Conservation (phyloP, 2,888 invertebrate genomes). For the Panopea generosa region DNA sequence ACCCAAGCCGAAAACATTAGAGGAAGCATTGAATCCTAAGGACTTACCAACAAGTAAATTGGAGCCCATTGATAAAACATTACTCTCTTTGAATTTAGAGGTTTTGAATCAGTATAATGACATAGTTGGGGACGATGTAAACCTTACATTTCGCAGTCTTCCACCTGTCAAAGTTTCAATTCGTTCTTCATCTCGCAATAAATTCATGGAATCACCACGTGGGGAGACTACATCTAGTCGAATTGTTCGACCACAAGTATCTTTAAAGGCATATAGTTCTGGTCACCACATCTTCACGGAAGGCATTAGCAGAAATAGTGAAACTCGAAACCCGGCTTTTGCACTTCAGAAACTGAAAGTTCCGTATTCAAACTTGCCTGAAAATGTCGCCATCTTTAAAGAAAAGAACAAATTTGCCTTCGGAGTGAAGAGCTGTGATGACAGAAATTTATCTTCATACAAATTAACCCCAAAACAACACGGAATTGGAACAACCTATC, state of each 20-base stretch:
- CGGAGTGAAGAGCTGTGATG: conserved; percentile 49
- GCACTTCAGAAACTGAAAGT: conserved; percentile 63
- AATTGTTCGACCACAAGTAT: conserved; percentile 46
- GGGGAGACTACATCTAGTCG: conserved; percentile 32
- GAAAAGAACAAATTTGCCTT: conserved; percentile 68
- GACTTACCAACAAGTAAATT: neutral
- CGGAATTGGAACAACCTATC: neutral
- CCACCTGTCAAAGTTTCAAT: conserved; percentile 65
- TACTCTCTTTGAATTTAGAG: conserved; percentile 2
- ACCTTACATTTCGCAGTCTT: conserved; percentile 58
- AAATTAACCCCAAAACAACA: conserved; percentile 41
- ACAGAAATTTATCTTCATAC: conserved; percentile 40
- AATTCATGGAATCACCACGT: conserved; percentile 50
- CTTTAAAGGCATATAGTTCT: conserved; percentile 46
- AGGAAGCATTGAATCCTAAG: neutral
- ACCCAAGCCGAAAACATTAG: neutral
- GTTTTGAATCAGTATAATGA: conserved; percentile 64
- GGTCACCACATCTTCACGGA: conserved; percentile 70
- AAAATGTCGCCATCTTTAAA: conserved; percentile 65
- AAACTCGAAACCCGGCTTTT: conserved; percentile 60
- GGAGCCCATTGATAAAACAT: neutral
- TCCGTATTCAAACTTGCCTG: conserved; percentile 69
- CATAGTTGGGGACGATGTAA: conserved; percentile 53
- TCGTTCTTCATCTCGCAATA: conserved; percentile 28
- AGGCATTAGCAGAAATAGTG: conserved; percentile 72